Base-by-base conservation (phyloP, 2,888 invertebrate genomes). In the Platypus cylindrus region DNA sequence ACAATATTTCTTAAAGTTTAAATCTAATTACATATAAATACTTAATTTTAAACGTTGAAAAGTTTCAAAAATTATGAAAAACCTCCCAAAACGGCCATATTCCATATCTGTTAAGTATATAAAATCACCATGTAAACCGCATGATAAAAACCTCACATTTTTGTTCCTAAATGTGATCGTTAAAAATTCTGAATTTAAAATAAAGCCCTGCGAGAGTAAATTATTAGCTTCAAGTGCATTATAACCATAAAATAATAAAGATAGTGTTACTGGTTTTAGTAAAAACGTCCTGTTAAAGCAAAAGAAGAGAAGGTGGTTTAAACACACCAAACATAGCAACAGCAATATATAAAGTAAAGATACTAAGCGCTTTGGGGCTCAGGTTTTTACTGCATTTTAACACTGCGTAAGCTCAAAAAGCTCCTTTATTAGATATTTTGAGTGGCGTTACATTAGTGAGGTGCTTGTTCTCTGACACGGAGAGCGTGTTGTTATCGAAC, bases 331-430 rank as follows among this genome's bases (percentile, higher is more conserved):
- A 5, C 11, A 13, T 3, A 12, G 27, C 14, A 15, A 7, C 15
- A 3, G 4, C 7, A 8, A 27, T 12, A 27, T 27, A 27, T 15
- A 5, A 20, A 14, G 27, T 17, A 49, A 45, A 47, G 44, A 42
- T 39, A 43, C 45, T 48, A 49, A 49, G 47, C 48, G 50, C 52
- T 46, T 46, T 34, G 40, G 53, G 55, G 57, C 56, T 55, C 53
- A 52, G 54, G 55, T 58, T 59, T 59, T 58, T 59, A 59, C 55
- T 57, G 55, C 59, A 50, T 57, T 58, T 58, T 56, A 58, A 58
- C 58, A 56, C 55, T 54, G 54, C 54, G 54, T 58, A 58, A 58
- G 56, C 58, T 51, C 43, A 47, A 51, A 49, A 56, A 56, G 55
- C 55, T 51, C 48, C 51, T 57, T 57, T 57, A 57, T 57, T 56